Percentiles rank a stretch among this genome's conserved stretches.
Conservation (phyloP, 2,888 invertebrate species). For the Apamea epomidion region DNA sequence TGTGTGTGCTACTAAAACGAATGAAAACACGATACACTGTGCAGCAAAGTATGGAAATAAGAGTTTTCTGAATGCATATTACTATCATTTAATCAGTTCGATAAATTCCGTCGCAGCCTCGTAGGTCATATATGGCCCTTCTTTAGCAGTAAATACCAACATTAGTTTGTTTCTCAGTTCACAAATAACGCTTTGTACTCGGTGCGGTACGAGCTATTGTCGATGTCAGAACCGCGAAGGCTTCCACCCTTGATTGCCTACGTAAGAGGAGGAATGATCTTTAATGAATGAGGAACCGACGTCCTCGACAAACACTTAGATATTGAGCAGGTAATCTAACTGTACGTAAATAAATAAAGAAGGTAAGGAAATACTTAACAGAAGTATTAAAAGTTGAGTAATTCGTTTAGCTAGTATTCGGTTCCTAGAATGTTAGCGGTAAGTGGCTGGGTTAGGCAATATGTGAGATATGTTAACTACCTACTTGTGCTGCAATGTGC, state of each 20-base stretch:
- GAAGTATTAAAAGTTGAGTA: slow-evolving; percentile 47
- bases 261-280: neutral
- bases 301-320: neutral
- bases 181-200: neutral
- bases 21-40: neutral
- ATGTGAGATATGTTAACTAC: slow-evolving; percentile 31
- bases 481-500: slow-evolving; percentile 16
- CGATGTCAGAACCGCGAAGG: neutral
- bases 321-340: neutral
- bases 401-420: slow-evolving; percentile 29
- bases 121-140: too few relatives aligned
- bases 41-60: neutral
- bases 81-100: neutral
- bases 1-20: neutral
- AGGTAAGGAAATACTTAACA: slow-evolving; percentile 40
- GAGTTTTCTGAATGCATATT: neutral
- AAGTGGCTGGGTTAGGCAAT: slow-evolving; percentile 40
- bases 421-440: slow-evolving; percentile 40
- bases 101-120: neutral
- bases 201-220: neutral
- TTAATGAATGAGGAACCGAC: neutral
- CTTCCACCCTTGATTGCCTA: neutral
- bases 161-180: neutral
- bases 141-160: neutral
- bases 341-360: slow-evolving; percentile 9